Base-by-base conservation (phyloP, 1,140 invertebrate species). In the Homarus americanus region DNA sequence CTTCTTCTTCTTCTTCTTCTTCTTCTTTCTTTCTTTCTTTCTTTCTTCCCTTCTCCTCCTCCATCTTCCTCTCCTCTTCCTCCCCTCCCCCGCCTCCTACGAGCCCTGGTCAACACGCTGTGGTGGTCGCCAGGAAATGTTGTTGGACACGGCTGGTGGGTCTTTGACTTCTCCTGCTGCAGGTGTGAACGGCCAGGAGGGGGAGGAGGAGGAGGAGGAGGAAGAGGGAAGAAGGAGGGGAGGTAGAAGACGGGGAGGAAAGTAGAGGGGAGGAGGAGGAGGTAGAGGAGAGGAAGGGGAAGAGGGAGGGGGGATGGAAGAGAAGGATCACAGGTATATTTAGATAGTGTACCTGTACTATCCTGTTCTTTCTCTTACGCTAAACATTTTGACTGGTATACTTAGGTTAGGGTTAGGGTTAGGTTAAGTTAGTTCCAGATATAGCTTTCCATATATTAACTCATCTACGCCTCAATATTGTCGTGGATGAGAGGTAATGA, bases 381-480 rank as follows among this genome's bases (percentile, higher is more conserved):
- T 66, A 34, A 80, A n/a, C 10, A 15, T 82, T 10, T 20, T 41
- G 53, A 44, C 34, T 58, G 44, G 53, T 72, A 91, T 28, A 20
- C 53, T 91, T 75, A 38, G 0, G 7, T 9, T 15, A 32, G 12
- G n/a, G 10, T 15, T 32, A 32, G 12, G 73, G 73, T 76, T 32
- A 76, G 73, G 32, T n/a, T 32, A 32, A 32, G 36, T n/a, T 76
- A 36, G 36, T 76, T 32, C 17, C 17, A 75, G 17, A 17, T 10
- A 34, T 34, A 34, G 9, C 17, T 34, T 24, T 12, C 17, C 17
- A 75, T 32, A 76, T 32, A 76, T 10, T n/a, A 28, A n/a, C 10
- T 90, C 41, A 82, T 32, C 28, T 34, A 69, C 36, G 40, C 15
- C 63, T 15, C 34, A 92, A 0, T n/a, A n/a, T n/a, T n/a, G n/a